phyloP scores from a whole-genome alignment of 2,797 vertebrate genomes.

The Siniperca undulata region DNA sequence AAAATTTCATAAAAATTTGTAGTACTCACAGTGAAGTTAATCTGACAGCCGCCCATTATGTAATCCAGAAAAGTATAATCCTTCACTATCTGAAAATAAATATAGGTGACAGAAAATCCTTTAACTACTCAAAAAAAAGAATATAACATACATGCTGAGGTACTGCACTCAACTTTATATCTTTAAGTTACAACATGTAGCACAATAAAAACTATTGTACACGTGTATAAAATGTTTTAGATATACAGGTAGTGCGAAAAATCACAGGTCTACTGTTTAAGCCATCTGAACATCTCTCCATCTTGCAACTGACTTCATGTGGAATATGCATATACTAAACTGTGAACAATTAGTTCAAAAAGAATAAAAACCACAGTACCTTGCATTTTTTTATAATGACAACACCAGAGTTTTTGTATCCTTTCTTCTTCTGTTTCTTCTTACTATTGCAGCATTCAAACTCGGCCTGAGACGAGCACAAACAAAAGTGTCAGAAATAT shows the following conservation, averaged over 20 bases:
- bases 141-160: neutral
- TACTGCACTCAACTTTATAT: neutral
- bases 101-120: neutral
- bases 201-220: neutral
- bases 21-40: slow-evolving; percentile 96
- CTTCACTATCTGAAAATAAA: slow-evolving; percentile 86
- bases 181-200: neutral
- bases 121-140: neutral
- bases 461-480: slow-evolving; percentile 86
- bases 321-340: neutral
- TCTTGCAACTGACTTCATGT: neutral
- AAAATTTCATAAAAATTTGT: neutral
- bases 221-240: neutral
- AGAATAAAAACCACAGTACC: slow-evolving; percentile 78
- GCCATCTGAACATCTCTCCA: neutral
- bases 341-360: neutral
- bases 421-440: slow-evolving; percentile 96
- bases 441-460: slow-evolving; percentile 95
- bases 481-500: neutral
- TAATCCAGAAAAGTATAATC: slow-evolving; percentile 96
- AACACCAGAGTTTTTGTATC: slow-evolving; percentile 96
- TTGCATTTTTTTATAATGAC: slow-evolving; percentile 92
- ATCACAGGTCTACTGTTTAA: neutral
- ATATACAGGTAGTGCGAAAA: neutral
- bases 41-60: slow-evolving; percentile 97